These are phyloP conservation scores for Oscheius sp. DNA, from an alignment of 2,888 invertebrate species.

Conservation along the genomic window DNA sequence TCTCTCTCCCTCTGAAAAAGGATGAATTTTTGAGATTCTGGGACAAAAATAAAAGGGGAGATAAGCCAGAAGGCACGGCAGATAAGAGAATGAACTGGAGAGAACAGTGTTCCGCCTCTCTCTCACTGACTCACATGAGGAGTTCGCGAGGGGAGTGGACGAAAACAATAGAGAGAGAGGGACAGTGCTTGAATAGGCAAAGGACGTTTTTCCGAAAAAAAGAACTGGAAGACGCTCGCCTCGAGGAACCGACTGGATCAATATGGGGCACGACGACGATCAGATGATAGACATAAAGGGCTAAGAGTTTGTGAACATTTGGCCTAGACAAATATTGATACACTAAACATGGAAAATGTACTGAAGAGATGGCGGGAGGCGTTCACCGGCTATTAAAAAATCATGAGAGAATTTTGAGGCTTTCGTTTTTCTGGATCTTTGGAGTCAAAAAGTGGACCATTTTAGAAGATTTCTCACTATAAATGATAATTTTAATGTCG, in stretches of 20 bases:
- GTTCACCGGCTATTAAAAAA: too few species aligned
- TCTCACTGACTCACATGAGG: neutral
- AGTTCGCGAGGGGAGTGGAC: neutral
- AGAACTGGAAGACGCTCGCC: neutral
- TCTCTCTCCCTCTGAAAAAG: neutral
- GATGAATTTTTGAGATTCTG: neutral
- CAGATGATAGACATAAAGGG: neutral
- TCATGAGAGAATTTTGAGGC: too few species aligned
- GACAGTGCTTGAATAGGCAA: neutral
- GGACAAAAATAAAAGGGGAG: neutral
- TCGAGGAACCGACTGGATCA: neutral
- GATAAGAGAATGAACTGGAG: neutral
- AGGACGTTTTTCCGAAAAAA: neutral
- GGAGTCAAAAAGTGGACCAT: too few species aligned
- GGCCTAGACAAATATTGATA: conserved; percentile 14
- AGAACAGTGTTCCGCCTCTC: neutral
- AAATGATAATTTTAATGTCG: too few species aligned
- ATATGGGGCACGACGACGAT: neutral
- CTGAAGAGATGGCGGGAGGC: too few species aligned
- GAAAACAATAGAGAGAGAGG: neutral
- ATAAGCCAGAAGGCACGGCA: neutral
- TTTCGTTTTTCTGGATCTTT: too few species aligned
- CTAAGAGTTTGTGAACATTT: neutral
- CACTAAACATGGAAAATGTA: too few species aligned
- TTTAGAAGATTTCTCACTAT: too few species aligned